Percentiles rank a stretch among this genome's conserved stretches.
Conservation (phyloP, 2,113 vertebrate species). For the Tauraco erythrolophus region DNA sequence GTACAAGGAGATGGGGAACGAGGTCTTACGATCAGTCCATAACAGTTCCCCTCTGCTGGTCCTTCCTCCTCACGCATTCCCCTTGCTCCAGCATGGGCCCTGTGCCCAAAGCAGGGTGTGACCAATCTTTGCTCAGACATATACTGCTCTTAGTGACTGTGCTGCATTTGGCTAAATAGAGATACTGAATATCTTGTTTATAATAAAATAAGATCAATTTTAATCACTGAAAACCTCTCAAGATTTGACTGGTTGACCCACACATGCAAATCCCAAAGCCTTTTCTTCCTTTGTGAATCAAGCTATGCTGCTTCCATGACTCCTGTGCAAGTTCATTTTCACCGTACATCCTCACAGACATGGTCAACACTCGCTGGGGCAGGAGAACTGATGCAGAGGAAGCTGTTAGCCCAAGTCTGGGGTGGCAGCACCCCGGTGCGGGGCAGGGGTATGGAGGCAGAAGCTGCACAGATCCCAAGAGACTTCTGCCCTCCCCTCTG, state of each 20-base stretch:
- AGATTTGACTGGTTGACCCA: not conserved
- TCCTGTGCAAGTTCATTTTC: not conserved
- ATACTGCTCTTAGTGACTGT: not conserved
- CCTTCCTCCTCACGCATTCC: not conserved
- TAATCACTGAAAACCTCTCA: not conserved
- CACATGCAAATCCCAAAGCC: not conserved
- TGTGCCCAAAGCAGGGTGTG: not conserved
- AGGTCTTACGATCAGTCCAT: not conserved
- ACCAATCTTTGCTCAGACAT: not conserved
- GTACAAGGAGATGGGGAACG: not conserved
- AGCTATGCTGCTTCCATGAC: not conserved
- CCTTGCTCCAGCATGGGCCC: not conserved
- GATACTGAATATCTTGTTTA: not conserved
- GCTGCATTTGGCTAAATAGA: not conserved
- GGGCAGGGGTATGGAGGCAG: too few species aligned
- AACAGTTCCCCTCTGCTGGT: not conserved
- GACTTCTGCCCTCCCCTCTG: not conserved
- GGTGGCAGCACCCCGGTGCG: not conserved
- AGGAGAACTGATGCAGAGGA: not conserved
- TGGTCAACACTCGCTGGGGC: fast-evolving
- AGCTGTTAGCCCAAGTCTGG: not conserved
- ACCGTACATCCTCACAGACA: not conserved
- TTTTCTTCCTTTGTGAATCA: not conserved
- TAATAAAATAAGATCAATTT: not conserved
- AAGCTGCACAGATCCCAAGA: not conserved